Conservation (phyloP, 1,140 invertebrate genomes). For the Macrostomum lignano region DNA sequence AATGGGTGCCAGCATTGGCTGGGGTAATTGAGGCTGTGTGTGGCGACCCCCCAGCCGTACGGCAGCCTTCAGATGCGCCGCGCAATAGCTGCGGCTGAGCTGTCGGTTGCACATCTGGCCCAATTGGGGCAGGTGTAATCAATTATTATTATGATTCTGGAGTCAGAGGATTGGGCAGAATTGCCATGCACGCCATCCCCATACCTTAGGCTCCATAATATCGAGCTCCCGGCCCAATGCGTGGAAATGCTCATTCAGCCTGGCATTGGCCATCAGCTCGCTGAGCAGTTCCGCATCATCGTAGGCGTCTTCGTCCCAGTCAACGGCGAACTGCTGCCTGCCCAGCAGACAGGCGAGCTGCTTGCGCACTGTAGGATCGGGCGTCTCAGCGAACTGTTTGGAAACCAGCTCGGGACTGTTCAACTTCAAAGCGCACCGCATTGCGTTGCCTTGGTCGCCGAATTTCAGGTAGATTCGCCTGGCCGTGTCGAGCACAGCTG, state of each 20-base stretch:
- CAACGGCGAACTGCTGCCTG: constrained; percentile 51
- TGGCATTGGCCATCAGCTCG: constrained; percentile 82
- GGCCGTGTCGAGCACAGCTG: constrained; percentile 52
- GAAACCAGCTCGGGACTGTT: constrained; percentile 56
- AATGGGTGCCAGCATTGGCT: too few relatives aligned
- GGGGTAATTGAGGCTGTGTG: too few relatives aligned
- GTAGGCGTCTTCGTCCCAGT: constrained; percentile 35
- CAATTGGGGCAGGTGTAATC: too few relatives aligned
- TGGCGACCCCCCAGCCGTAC: too few relatives aligned
- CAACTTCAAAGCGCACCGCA: constrained; percentile 71
- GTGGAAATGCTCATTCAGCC: constrained; percentile 78
- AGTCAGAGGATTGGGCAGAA: too few relatives aligned
- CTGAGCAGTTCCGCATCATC: constrained; percentile 42
- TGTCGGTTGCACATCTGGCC: too few relatives aligned
- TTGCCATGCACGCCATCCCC: too few relatives aligned
- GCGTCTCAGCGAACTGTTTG: constrained; percentile 20
- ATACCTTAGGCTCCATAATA: constrained; percentile 97
- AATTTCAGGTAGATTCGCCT: constrained; percentile 66
- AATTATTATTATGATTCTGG: too few relatives aligned
- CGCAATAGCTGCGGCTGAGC: too few relatives aligned
- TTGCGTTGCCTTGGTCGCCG: constrained; percentile 63
- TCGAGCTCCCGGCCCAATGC: constrained; percentile 84
- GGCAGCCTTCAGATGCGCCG: too few relatives aligned
- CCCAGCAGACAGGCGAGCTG: constrained; percentile 90
- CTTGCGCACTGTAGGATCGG: constrained; percentile 47